Percentiles rank a stretch among this genome's conserved stretches.
Conservation (phyloP, 2,797 vertebrate genomes). For the Sphenodon punctatus region DNA sequence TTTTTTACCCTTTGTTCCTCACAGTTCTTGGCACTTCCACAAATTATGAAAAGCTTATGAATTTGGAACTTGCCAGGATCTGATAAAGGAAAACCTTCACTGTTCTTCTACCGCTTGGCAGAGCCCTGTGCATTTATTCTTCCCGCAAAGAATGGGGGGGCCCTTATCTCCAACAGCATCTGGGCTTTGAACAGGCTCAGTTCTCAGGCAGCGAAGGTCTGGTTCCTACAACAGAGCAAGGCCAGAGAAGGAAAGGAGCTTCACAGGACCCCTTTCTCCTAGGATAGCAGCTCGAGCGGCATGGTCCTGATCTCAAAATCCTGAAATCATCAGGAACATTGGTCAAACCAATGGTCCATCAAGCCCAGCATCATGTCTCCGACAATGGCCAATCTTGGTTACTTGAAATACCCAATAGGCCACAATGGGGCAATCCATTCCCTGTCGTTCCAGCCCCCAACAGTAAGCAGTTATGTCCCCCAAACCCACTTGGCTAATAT, state of each 20-base stretch:
- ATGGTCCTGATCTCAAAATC: no score
- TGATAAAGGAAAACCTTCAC: constrained; percentile 12
- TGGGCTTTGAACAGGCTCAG: background rate
- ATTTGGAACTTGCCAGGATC: constrained; percentile 34
- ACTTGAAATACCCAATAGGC: no score
- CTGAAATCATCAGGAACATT: no score
- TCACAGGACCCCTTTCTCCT: background rate
- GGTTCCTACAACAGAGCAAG: background rate
- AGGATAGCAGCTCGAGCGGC: background rate
- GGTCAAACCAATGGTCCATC: no score
- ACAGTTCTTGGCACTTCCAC: constrained; percentile 42
- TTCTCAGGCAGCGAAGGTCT: background rate
- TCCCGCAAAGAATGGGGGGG: background rate
- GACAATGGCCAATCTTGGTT: no score
- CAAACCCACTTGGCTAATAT: no score
- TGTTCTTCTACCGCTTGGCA: constrained; percentile 18
- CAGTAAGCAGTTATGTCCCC: no score
- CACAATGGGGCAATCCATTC: no score
- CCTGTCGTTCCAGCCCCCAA: no score
- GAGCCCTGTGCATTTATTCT: background rate
- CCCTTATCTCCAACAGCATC: constrained; percentile 23
- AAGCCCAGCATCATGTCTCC: no score
- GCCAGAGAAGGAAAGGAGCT: background rate
- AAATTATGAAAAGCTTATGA: constrained; percentile 44
- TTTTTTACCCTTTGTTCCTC: constrained; percentile 56